These are phyloP conservation scores for Pissodes strobi DNA, from an alignment of 1,140 invertebrate species.

Conservation along the genomic window DNA sequence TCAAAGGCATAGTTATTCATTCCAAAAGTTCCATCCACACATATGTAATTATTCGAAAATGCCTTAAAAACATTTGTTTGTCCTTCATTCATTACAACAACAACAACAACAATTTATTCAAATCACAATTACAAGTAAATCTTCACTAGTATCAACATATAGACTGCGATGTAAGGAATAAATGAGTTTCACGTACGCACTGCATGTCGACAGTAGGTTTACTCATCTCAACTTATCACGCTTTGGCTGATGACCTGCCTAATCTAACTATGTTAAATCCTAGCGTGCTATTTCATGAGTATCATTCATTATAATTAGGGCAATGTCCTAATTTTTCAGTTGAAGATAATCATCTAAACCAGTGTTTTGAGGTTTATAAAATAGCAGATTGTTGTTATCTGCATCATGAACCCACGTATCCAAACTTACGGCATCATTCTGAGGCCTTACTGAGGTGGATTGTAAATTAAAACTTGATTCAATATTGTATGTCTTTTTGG, in stretches of 20 bases:
- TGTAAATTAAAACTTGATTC: slow-evolving; percentile 9
- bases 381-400: slow-evolving; percentile 1
- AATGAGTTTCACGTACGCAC: no score
- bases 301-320: no score
- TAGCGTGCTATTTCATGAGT: no score
- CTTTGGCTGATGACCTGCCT: no score
- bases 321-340: neutral
- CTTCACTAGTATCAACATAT: no score
- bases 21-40: slow-evolving; percentile 31
- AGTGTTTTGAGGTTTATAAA: slow-evolving; percentile 18
- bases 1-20: slow-evolving; percentile 17
- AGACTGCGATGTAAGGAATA: no score
- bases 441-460: slow-evolving; percentile 6
- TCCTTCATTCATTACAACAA: slow-evolving; percentile 12
- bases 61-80: neutral
- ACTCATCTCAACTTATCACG: no score
- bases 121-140: no score
- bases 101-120: no score
- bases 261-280: no score
- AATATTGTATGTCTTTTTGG: slow-evolving; percentile 31
- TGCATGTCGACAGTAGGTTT: no score
- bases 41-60: slow-evolving; percentile 13
- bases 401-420: neutral
- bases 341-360: neutral
- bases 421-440: neutral